Evolutionary conservation across 2,113 vertebrate species (phyloP).

Genomic region (Serranochromis macrocephalus): DNA sequence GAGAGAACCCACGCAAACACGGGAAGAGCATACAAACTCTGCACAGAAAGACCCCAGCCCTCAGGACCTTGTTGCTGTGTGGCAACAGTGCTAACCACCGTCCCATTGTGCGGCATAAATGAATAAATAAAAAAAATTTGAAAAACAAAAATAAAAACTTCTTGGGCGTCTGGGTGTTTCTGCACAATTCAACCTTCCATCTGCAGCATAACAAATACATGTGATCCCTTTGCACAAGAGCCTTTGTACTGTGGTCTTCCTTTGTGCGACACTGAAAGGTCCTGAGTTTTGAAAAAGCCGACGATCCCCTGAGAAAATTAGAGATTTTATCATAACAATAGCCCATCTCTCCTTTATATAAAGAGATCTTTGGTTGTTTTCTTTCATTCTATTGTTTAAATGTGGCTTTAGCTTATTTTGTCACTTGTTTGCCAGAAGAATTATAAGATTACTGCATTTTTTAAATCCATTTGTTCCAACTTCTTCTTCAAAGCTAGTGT

Average conservation of each 20-base stretch:
- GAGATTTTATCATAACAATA: not conserved
- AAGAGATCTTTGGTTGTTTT: not conserved
- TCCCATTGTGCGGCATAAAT: not conserved
- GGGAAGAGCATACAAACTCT: not conserved
- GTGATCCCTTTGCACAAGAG: not conserved
- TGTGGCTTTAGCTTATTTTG: not conserved
- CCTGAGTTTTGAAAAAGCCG: not conserved
- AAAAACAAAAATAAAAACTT: not conserved
- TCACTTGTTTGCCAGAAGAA: not conserved
- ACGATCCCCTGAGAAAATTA: not conserved
- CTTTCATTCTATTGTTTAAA: not conserved
- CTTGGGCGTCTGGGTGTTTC: not conserved
- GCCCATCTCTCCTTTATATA: not conserved
- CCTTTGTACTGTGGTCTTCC: not conserved
- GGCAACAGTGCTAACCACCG: not conserved
- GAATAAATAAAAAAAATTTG: fast-evolving
- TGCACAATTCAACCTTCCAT: not conserved
- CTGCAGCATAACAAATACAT: not conserved
- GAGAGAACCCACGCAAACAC: not conserved
- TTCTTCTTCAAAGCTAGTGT: not conserved
- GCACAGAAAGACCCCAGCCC: not conserved
- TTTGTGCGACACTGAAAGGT: not conserved
- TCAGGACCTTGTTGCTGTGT: not conserved
- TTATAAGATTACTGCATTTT: not conserved
- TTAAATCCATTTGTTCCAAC: not conserved